phyloP scores from a whole-genome alignment of 37 sponge, comb jelly and placozoan species.

The Axinella damicornis region DNA sequence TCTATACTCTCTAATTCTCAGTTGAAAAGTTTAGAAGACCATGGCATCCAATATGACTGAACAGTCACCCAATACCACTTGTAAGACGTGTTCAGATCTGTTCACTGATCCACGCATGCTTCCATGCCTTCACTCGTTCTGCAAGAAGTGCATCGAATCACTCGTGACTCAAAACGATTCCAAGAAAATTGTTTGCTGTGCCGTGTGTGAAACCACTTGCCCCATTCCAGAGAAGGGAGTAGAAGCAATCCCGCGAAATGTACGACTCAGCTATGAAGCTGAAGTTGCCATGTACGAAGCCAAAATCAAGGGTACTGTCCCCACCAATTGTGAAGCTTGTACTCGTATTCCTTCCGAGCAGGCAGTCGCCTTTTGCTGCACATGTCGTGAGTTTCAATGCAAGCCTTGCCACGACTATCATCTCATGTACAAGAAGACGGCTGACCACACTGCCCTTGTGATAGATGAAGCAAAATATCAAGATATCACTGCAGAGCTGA shows the following conservation, averaged over 20 bases:
- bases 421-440: not conserved
- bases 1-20: too few species aligned
- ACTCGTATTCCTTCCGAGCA: not conserved
- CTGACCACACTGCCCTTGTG: too few species aligned
- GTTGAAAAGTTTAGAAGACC: too few species aligned
- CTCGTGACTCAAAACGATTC: not conserved
- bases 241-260: slow-evolving; percentile 20
- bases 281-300: slow-evolving; percentile 30
- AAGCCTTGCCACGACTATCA: slow-evolving; percentile 20
- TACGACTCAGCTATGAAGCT: slow-evolving; percentile 32
- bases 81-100: not conserved
- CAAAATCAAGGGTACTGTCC: slow-evolving; percentile 7
- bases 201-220: not conserved
- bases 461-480: too few species aligned
- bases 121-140: slow-evolving; percentile 31
- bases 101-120: slow-evolving; percentile 17
- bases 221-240: slow-evolving; percentile 22
- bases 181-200: not conserved
- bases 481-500: not conserved
- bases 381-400: slow-evolving; percentile 30
- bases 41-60: too few species aligned
- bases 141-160: not conserved
- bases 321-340: not conserved
- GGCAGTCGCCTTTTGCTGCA: slow-evolving; percentile 23
- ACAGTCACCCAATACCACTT: not conserved